These are phyloP conservation scores for Chiridota heheva DNA, from an alignment of 35 echinoderm and acorn worm genomes.

Conservation along the genomic window DNA sequence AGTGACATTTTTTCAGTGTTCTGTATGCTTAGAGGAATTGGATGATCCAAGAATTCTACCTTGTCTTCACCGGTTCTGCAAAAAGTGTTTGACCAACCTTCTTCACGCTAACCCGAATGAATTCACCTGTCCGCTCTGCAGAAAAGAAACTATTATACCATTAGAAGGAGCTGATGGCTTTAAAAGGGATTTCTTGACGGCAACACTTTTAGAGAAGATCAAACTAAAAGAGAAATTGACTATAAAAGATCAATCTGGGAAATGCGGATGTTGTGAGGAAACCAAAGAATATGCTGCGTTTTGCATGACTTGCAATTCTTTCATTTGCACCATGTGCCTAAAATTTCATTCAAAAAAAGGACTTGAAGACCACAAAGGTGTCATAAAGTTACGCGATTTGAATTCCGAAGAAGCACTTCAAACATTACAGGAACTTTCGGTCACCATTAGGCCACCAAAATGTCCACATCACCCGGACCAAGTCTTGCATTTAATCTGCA, in stretches of 20 bases:
- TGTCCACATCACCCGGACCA: too few species aligned
- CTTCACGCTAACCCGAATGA: not conserved
- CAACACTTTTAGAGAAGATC: conserved; percentile 14
- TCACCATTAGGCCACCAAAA: too few species aligned
- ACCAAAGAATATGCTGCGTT: not conserved
- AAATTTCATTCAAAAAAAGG: conserved; percentile 24
- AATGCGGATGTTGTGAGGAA: conserved; percentile 12
- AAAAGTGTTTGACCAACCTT: not conserved
- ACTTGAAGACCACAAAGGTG: too few species aligned
- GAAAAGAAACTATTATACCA: not conserved
- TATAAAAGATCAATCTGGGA: not conserved
- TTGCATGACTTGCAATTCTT: conserved; percentile 30
- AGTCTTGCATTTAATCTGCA: too few species aligned
- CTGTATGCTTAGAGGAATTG: conserved; percentile 17
- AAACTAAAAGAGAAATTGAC: not conserved
- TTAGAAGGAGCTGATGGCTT: conserved; percentile 8
- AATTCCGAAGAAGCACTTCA: too few species aligned
- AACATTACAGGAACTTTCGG: too few species aligned
- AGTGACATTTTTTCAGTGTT: conserved; percentile 13
- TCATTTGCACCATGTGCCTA: conserved; percentile 5
- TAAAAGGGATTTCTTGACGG: conserved; percentile 30
- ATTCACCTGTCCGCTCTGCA: conserved; percentile 4
- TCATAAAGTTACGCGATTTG: too few species aligned
- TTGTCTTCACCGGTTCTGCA: conserved; percentile 26
- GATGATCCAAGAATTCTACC: conserved; percentile 10